These are phyloP conservation scores for Lophochroa leadbeateri DNA, from an alignment of 2,113 vertebrate genomes.

Conservation along the genomic window DNA sequence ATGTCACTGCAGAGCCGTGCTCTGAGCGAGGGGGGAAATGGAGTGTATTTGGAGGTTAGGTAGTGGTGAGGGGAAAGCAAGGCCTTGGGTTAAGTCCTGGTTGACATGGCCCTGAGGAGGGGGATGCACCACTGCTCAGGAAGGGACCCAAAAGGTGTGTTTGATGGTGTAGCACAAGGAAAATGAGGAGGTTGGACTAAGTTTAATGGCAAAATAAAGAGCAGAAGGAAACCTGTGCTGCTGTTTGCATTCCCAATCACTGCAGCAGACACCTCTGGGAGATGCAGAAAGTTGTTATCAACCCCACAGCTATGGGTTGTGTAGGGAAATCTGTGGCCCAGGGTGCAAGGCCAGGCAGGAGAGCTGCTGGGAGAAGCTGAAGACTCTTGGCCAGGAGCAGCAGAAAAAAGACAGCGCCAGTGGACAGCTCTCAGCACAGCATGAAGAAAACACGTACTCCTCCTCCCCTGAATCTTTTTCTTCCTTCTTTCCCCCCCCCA, in stretches of 20 bases:
- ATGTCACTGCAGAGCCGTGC: background rate
- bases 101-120: fast-evolving
- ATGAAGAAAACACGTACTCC: background rate
- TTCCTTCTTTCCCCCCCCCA: background rate
- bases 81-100: background rate
- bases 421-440: background rate
- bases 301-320: fast-evolving
- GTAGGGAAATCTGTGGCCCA: background rate
- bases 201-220: background rate
- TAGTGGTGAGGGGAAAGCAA: background rate
- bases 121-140: background rate
- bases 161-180: background rate
- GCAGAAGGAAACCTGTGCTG: background rate
- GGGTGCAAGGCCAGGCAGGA: background rate
- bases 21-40: background rate
- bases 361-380: background rate
- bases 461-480: background rate
- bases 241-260: background rate
- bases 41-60: background rate
- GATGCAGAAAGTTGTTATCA: background rate
- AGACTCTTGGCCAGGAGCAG: background rate
- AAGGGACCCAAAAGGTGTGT: background rate
- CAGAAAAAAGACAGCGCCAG: background rate
- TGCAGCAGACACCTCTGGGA: background rate
- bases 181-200: background rate